Conservation (phyloP, 1,140 invertebrate species). For the Ditylenchus dipsaci region DNA sequence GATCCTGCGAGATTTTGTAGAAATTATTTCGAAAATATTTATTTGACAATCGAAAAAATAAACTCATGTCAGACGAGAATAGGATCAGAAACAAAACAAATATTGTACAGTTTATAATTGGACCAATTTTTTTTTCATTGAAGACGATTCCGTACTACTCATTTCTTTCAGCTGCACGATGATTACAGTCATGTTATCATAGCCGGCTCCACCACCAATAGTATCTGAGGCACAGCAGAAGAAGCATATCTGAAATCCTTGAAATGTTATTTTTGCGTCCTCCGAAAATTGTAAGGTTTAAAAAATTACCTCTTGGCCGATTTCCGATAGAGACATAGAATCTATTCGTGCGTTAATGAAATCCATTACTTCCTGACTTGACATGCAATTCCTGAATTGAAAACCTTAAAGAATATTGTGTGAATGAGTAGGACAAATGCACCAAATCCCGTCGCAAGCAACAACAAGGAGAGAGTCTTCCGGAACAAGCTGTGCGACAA, state of each 20-base stretch:
- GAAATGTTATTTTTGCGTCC: too few species aligned
- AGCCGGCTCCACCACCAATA: conserved; percentile 1
- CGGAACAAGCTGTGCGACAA: neutral
- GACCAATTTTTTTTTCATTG: too few species aligned
- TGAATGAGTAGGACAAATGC: neutral
- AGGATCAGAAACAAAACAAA: too few species aligned
- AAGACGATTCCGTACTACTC: too few species aligned
- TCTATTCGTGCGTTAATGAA: neutral
- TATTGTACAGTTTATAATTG: too few species aligned
- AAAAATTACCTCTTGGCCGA: neutral
- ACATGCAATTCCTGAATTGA: neutral
- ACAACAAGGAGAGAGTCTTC: conserved; percentile 2
- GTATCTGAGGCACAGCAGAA: neutral
- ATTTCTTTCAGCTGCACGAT: neutral
- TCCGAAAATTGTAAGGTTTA: too few species aligned
- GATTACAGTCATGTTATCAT: conserved; percentile 2
- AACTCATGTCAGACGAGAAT: too few species aligned
- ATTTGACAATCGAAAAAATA: too few species aligned
- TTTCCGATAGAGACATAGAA: neutral
- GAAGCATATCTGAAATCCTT: neutral
- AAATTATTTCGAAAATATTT: too few species aligned
- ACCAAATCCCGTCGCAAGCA: conserved; percentile 12
- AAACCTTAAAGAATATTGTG: neutral
- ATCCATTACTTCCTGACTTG: conserved; percentile 1
- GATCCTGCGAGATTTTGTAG: too few species aligned